phyloP scores from a whole-genome alignment of 2,797 vertebrate genomes.

The Enteromius mattozi region DNA sequence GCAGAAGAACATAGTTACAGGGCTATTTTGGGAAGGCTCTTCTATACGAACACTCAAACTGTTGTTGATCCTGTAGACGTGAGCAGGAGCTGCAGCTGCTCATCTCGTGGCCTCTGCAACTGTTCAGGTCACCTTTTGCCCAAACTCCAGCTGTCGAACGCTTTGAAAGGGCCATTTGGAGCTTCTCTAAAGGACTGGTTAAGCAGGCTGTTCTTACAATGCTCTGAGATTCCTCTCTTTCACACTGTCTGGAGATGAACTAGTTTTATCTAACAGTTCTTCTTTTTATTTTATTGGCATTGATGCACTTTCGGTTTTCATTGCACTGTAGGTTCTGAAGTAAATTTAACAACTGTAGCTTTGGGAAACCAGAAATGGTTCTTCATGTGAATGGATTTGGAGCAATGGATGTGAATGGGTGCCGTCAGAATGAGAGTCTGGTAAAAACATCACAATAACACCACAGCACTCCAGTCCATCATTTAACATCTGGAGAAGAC shows the following conservation, averaged over 20 bases:
- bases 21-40: constrained; percentile 14
- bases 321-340: neutral
- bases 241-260: neutral
- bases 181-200: constrained; percentile 66
- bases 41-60: constrained; percentile 55
- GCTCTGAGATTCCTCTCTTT: constrained; percentile 24
- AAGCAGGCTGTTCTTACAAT: constrained; percentile 46
- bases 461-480: neutral
- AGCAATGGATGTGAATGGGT: neutral
- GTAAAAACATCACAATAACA: neutral
- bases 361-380: neutral
- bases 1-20: neutral
- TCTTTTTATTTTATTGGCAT: neutral
- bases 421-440: neutral
- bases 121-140: constrained; percentile 84
- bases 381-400: neutral
- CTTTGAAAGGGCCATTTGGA: constrained; percentile 85
- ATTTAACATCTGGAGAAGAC: neutral
- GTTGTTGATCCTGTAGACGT: constrained; percentile 67
- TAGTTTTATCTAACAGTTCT: neutral
- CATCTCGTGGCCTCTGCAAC: constrained; percentile 76
- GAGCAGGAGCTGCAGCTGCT: constrained; percentile 81
- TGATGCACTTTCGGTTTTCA: neutral
- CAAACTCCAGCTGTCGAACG: constrained; percentile 84
- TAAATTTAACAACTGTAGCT: neutral